Base-by-base conservation (phyloP, 1,140 invertebrate genomes). In the Nasonia longicornis region DNA sequence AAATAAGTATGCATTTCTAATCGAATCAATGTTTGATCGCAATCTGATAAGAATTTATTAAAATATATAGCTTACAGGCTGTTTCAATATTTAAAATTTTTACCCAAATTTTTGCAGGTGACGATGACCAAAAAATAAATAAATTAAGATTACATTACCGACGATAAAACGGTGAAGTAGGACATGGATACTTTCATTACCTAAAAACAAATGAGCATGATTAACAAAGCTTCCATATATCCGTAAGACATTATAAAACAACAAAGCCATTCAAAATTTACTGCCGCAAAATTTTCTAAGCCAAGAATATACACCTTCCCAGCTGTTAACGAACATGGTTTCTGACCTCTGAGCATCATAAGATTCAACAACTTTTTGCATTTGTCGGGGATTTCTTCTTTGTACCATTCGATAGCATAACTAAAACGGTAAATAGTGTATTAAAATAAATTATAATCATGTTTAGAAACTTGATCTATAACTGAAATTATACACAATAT, bases 181-280 rank as follows among this genome's bases (percentile, higher is more conserved):
- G 72, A 74, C 72, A 74, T 74, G 45, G 42, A 74, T 22, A 52
- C 45, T 22, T 74, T 74, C 38, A 74, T 29, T 12, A 74, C 38
- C 72, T 74, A 42, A 45, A 74, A 74, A 11, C 7, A 29, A 8
- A 11, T 22, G 20, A 16, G 7, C 20, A 6, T 58, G 6, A 58
- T 3, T 58, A 58, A 58, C 42, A 74, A 26, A 45, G 14, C 2
- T 29, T 10, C 1, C 2, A 26, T 52, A n/a, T 58, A 14, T 58
- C 4, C 3, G 29, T 48, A n/a, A 74, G 52, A 48, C n/a, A 42
- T 2, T 12, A 35, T 3, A 35, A 67, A 14, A 67, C 31, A 67
- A 29, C 22, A 67, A 67, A 29, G 10, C 29, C 29, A 67, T 67
- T 11, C 12, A 52, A 52, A 22, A 52, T 45, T 22, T 48, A 74